Percentiles rank a stretch among this genome's conserved stretches.
Evolutionary conservation across 92 coral and sea anemone genomes (phyloP).

Genomic region (Siderastrea siderea): DNA sequence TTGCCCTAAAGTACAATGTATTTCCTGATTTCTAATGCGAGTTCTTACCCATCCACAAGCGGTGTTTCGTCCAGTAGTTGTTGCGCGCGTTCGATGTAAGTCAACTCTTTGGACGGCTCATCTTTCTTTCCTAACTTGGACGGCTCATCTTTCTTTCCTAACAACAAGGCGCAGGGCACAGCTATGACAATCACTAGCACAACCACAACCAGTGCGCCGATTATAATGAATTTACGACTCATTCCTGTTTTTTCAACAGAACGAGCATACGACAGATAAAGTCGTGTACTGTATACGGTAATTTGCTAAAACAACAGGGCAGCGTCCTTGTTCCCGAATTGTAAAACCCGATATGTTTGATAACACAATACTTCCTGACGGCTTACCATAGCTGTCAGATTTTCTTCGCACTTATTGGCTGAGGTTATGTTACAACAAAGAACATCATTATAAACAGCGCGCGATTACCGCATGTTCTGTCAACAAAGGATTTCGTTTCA

Average conservation of each 20-base stretch:
- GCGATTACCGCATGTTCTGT: neutral
- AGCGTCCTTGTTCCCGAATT: neutral
- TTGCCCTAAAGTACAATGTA: neutral
- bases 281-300: neutral
- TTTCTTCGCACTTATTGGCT: too few species aligned
- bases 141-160: conserved; percentile 32
- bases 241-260: conserved; percentile 17
- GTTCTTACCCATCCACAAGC: conserved; percentile 79
- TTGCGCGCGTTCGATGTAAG: conserved; percentile 13
- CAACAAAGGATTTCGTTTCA: neutral
- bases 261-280: neutral
- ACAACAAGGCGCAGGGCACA: conserved; percentile 64
- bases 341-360: neutral
- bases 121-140: conserved; percentile 34
- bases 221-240: conserved; percentile 67
- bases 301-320: neutral
- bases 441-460: too few species aligned
- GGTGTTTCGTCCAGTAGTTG: conserved; percentile 72
- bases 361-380: too few species aligned
- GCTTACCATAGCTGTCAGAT: too few species aligned
- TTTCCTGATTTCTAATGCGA: neutral
- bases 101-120: neutral
- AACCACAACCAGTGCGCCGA: conserved; percentile 63
- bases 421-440: too few species aligned
- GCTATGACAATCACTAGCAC: conserved; percentile 73